Conservation (phyloP, 2,113 vertebrate genomes). For the Cinclus mexicanus region DNA sequence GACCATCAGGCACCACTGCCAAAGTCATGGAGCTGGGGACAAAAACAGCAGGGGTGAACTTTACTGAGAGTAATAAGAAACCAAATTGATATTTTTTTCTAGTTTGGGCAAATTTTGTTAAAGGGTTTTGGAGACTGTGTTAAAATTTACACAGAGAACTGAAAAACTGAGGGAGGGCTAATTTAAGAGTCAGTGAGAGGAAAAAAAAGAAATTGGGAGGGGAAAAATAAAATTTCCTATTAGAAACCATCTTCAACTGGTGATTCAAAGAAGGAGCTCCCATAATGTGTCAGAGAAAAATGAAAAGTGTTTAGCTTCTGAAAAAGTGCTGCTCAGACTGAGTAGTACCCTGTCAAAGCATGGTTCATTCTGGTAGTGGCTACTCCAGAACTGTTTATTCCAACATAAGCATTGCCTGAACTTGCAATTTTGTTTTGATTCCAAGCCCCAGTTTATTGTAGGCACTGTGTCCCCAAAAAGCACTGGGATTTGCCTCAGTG, state of each 20-base stretch:
- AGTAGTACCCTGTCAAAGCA: not conserved
- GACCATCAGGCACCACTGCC: not conserved
- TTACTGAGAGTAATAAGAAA: not conserved
- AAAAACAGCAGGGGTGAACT: not conserved
- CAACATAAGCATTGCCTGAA: not conserved
- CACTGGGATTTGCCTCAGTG: not conserved
- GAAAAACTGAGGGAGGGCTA: not conserved
- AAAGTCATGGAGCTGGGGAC: not conserved
- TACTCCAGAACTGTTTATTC: not conserved
- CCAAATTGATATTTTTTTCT: not conserved
- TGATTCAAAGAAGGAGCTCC: not conserved
- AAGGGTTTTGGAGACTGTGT: not conserved
- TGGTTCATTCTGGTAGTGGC: not conserved
- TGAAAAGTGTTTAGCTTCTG: not conserved
- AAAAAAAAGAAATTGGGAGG: not conserved
- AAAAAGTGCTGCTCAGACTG: not conserved
- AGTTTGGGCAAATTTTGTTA: not conserved
- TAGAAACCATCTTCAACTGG: not conserved
- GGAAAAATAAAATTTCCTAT: not conserved
- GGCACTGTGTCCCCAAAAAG: not conserved
- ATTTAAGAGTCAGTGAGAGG: not conserved
- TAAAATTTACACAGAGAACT: not conserved
- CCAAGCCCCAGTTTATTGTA: not conserved
- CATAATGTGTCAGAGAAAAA: not conserved
- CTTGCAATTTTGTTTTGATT: not conserved